A percentile compares a stretch with the other conserved stretches of the same genome.
These are phyloP conservation scores for Mormyrus hasselquistii DNA, from an alignment of 2,797 vertebrate genomes.

Conservation along the genomic window DNA sequence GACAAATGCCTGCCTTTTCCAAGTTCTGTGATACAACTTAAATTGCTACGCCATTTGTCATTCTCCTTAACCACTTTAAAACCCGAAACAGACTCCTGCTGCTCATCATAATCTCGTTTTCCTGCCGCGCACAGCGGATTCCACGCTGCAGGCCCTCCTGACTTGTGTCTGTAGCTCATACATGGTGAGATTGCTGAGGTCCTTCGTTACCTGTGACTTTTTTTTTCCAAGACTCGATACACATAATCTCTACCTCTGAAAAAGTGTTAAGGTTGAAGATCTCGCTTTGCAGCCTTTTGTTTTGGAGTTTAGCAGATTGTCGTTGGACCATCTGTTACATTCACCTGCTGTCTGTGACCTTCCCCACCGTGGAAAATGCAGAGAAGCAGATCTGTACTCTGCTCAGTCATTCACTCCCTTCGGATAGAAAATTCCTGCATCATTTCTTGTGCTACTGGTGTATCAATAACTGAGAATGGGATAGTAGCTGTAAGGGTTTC, in stretches of 20 bases:
- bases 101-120: constrained; percentile 19
- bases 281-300: background rate
- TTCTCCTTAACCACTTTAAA: background rate
- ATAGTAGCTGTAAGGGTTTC: background rate
- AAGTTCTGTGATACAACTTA: background rate
- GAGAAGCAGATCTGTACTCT: background rate
- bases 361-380: background rate
- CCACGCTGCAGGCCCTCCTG: background rate
- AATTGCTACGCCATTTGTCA: background rate
- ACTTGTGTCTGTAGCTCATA: background rate
- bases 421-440: background rate
- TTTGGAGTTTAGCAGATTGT: background rate
- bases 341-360: background rate
- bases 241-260: background rate
- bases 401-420: background rate
- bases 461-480: background rate
- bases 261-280: background rate
- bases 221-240: background rate
- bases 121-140: background rate
- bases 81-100: background rate
- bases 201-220: constrained; percentile 14
- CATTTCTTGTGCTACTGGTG: background rate
- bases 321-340: background rate
- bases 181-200: background rate
- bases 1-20: background rate